phyloP scores from a whole-genome alignment of 2,113 vertebrate genomes.

The Scortum barcoo region DNA sequence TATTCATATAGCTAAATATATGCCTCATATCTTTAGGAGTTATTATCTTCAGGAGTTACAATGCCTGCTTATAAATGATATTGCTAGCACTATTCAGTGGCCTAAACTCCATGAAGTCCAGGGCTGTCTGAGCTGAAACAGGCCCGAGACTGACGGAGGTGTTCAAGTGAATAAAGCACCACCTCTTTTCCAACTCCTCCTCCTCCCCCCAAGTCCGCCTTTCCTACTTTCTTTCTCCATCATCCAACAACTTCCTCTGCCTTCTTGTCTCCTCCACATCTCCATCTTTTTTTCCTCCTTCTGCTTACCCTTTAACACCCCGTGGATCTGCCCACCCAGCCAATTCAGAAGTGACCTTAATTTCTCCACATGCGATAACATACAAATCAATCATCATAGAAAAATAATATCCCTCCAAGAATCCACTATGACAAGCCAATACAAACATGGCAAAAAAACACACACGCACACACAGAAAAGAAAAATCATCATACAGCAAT shows the following conservation, averaged over 20 bases:
- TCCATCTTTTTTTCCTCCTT: not conserved
- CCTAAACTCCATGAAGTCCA: constrained; percentile 56
- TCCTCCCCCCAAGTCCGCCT: constrained; percentile 14
- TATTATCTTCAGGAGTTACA: constrained; percentile 73
- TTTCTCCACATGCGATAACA: constrained; percentile 71
- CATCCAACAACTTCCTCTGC: constrained; percentile 7
- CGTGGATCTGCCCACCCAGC: constrained; percentile 12
- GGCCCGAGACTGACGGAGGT: constrained; percentile 60
- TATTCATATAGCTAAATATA: constrained; percentile 83
- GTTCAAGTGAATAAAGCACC: constrained; percentile 73
- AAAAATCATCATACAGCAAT: constrained; percentile 81
- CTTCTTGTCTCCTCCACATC: constrained; percentile 21
- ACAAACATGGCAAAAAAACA: constrained; percentile 75
- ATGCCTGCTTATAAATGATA: constrained; percentile 69
- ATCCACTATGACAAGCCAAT: constrained; percentile 78
- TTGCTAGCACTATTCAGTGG: constrained; percentile 78
- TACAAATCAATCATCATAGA: constrained; percentile 75
- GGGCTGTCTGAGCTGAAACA: constrained; percentile 48
- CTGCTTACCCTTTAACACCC: constrained; percentile 23
- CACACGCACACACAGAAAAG: too few species aligned
- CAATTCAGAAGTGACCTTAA: constrained; percentile 54
- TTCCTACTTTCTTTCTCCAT: constrained; percentile 69
- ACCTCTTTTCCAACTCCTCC: constrained; percentile 54
- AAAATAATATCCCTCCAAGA: constrained; percentile 84
- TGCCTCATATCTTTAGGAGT: constrained; percentile 71